Percentiles rank a stretch among this genome's conserved stretches.
Conservation (phyloP, 2,888 invertebrate species). For the Andricus curvator region DNA sequence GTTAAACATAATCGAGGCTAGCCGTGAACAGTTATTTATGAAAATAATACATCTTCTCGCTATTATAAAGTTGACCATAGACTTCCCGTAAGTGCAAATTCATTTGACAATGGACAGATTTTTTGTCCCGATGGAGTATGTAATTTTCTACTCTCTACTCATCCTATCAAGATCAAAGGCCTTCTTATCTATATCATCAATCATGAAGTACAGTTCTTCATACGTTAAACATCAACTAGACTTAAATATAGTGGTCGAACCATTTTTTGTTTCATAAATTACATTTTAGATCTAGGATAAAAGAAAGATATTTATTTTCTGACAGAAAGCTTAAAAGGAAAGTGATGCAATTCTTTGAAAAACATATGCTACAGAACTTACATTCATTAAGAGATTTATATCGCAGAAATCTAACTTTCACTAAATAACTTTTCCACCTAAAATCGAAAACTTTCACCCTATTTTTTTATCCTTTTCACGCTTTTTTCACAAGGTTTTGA, state of each 20-base stretch:
- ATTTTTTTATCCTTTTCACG: too few species aligned
- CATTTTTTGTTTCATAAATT: conserved; percentile 21
- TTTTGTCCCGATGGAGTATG: conserved; percentile 26
- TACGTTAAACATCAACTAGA: background rate
- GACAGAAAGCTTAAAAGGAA: background rate
- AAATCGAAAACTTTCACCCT: too few species aligned
- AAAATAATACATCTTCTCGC: background rate
- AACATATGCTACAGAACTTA: background rate
- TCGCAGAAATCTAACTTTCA: background rate
- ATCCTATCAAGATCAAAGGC: conserved; percentile 33
- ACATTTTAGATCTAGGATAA: background rate
- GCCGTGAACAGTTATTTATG: background rate
- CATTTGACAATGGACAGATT: conserved; percentile 34
- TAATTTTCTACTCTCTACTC: conserved; percentile 35
- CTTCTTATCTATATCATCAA: conserved; percentile 29
- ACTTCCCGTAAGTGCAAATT: conserved; percentile 1
- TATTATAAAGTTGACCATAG: background rate
- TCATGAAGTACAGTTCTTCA: conserved; percentile 36
- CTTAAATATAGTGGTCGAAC: conserved; percentile 4
- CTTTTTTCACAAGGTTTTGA: too few species aligned
- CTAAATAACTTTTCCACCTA: background rate
- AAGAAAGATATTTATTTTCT: conserved; percentile 5
- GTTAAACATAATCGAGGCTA: too few species aligned
- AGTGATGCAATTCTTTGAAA: background rate
- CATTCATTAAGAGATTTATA: background rate